Evolutionary conservation across 2,113 vertebrate genomes (phyloP).

Genomic region (Boulengeromyrus knoepffleri): DNA sequence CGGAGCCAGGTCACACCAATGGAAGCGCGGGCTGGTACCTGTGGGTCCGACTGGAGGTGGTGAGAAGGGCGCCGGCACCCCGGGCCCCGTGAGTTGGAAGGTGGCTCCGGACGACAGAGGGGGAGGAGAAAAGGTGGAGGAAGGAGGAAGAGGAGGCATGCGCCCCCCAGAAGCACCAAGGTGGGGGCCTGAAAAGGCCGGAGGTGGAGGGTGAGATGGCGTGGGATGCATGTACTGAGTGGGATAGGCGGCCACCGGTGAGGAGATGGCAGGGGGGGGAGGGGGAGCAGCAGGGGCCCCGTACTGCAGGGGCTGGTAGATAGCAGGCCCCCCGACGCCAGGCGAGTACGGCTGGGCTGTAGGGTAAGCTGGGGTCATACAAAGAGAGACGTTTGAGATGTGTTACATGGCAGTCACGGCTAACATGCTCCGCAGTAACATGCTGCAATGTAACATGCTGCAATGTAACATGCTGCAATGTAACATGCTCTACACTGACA

Average conservation of each 20-base stretch:
- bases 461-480: not conserved
- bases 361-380: constrained; percentile 70
- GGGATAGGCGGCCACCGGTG: constrained; percentile 51
- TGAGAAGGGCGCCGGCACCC: constrained; percentile 75
- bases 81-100: constrained; percentile 87
- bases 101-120: constrained; percentile 63
- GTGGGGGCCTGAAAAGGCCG: constrained; percentile 40
- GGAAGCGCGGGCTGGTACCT: constrained; percentile 81
- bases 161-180: constrained; percentile 41
- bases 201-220: constrained; percentile 52
- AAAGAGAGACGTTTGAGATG: constrained; percentile 35
- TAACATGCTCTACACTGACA: not conserved
- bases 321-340: constrained; percentile 69
- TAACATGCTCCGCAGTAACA: not conserved
- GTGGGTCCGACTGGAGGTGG: constrained; percentile 73
- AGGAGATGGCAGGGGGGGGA: constrained; percentile 53
- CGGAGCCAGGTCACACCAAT: constrained; percentile 77
- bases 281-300: constrained; percentile 45
- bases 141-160: constrained; percentile 51
- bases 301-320: constrained; percentile 79
- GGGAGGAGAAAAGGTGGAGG: constrained; percentile 50
- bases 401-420: not conserved
- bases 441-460: not conserved
- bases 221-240: constrained; percentile 60
- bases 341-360: constrained; percentile 73